phyloP scores from a whole-genome alignment of 2,113 vertebrate genomes.

The Hyaena hyaena region DNA sequence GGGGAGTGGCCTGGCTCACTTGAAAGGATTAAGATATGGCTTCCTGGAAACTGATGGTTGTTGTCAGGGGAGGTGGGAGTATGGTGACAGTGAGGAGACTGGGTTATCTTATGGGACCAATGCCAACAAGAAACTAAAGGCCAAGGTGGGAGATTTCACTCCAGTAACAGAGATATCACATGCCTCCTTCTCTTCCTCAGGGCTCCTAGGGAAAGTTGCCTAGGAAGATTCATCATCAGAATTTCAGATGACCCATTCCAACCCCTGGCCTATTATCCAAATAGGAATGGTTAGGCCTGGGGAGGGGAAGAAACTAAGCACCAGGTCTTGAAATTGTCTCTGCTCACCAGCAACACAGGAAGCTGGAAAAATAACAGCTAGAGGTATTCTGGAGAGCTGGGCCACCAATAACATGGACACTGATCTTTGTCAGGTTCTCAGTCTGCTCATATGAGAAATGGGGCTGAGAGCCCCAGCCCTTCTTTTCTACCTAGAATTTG shows the following conservation, averaged over 20 bases:
- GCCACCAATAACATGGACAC: neutral
- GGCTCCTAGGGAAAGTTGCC: neutral
- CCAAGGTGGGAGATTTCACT: neutral
- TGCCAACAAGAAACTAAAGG: slow-evolving; percentile 19
- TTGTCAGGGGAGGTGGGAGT: neutral
- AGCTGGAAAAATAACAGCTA: slow-evolving; percentile 34
- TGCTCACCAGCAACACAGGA: neutral
- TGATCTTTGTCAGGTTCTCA: neutral
- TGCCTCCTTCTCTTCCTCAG: neutral
- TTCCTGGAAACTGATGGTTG: neutral
- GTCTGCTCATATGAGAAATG: neutral
- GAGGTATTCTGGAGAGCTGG: neutral
- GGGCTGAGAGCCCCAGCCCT: neutral
- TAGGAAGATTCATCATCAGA: slow-evolving; percentile 31
- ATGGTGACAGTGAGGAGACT: neutral
- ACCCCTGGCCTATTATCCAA: neutral
- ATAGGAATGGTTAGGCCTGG: neutral
- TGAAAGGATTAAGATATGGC: neutral
- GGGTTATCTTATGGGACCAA: neutral
- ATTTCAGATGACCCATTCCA: slow-evolving; percentile 33
- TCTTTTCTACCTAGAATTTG: neutral
- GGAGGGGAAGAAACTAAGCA: neutral
- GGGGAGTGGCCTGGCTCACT: neutral
- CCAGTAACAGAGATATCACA: neutral
- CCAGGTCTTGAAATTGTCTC: neutral